Conservation (phyloP, 1,140 invertebrate species). For the Drosophila kikkawai region DNA sequence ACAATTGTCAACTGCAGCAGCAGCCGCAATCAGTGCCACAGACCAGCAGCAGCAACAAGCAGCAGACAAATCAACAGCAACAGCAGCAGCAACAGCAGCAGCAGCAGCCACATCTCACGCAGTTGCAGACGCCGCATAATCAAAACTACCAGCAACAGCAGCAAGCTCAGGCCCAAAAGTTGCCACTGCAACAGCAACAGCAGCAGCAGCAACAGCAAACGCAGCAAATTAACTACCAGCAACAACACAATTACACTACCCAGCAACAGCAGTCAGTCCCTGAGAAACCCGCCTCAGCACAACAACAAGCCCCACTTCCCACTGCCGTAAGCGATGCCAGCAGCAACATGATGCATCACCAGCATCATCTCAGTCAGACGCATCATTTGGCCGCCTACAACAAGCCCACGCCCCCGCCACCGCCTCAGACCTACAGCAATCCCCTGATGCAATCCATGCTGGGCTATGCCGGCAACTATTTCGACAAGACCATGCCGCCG, state of each 20-base stretch:
- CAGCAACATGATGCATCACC: constrained; percentile 69
- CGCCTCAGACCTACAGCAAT: constrained; percentile 80
- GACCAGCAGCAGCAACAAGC: constrained; percentile 39
- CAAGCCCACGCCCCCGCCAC: constrained; percentile 73
- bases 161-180: constrained; percentile 42
- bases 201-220: constrained; percentile 36
- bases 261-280: constrained; percentile 51
- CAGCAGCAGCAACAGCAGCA: constrained; percentile 35
- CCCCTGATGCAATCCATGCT: constrained; percentile 74
- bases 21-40: constrained; percentile 56
- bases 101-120: constrained; percentile 60
- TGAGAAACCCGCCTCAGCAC: constrained; percentile 48
- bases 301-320: constrained; percentile 29
- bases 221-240: constrained; percentile 43
- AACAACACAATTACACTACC: constrained; percentile 47
- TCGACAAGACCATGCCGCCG: constrained; percentile 80
- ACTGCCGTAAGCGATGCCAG: constrained; percentile 32
- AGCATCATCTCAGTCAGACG: constrained; percentile 77
- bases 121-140: constrained; percentile 62
- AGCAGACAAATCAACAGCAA: constrained; percentile 50
- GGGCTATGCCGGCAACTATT: constrained; percentile 72
- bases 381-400: constrained; percentile 80
- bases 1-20: constrained; percentile 56
- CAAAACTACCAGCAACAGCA: constrained; percentile 66
- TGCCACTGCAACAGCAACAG: constrained; percentile 54